Conservation (phyloP, 1,140 invertebrate species). For the Drosophila sproati region DNA sequence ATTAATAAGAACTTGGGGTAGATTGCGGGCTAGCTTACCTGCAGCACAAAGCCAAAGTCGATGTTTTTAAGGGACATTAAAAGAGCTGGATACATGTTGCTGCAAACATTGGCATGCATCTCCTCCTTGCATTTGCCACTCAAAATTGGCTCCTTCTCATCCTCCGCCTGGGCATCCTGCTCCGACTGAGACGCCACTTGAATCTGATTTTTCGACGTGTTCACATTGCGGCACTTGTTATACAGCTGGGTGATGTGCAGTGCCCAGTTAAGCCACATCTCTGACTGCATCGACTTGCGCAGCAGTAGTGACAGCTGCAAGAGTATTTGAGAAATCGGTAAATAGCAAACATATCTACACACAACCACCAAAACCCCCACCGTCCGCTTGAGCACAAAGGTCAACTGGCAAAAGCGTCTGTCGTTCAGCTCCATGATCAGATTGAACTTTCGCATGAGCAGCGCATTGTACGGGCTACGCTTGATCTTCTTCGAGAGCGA, state of each 20-base stretch:
- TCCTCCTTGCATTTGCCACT: slow-evolving; percentile 69
- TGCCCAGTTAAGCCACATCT: slow-evolving; percentile 80
- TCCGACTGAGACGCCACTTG: slow-evolving; percentile 10
- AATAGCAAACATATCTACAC: not conserved
- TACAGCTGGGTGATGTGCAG: slow-evolving; percentile 76
- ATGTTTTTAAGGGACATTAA: slow-evolving; percentile 86
- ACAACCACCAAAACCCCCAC: slow-evolving; percentile 28
- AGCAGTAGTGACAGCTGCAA: slow-evolving; percentile 63
- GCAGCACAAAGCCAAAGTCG: slow-evolving; percentile 86
- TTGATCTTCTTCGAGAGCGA: slow-evolving; percentile 81
- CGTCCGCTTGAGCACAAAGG: slow-evolving; percentile 78
- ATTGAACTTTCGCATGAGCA: slow-evolving; percentile 77
- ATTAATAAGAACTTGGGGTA: not conserved
- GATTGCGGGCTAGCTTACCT: slow-evolving; percentile 78
- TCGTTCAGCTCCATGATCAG: slow-evolving; percentile 75
- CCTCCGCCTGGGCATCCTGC: slow-evolving; percentile 4
- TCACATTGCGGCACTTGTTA: slow-evolving; percentile 69
- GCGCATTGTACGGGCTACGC: slow-evolving; percentile 80
- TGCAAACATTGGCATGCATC: slow-evolving; percentile 84
- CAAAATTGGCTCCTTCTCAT: slow-evolving; percentile 52
- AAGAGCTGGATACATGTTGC: slow-evolving; percentile 87
- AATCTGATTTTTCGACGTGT: slow-evolving; percentile 16
- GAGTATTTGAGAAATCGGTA: not conserved
- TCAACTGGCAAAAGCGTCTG: slow-evolving; percentile 77
- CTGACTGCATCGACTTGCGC: slow-evolving; percentile 74